Evolutionary conservation across 2,113 vertebrate species (phyloP), one percentile per base, ranked within the genome.

Genomic region (Dinomys branickii): DNA sequence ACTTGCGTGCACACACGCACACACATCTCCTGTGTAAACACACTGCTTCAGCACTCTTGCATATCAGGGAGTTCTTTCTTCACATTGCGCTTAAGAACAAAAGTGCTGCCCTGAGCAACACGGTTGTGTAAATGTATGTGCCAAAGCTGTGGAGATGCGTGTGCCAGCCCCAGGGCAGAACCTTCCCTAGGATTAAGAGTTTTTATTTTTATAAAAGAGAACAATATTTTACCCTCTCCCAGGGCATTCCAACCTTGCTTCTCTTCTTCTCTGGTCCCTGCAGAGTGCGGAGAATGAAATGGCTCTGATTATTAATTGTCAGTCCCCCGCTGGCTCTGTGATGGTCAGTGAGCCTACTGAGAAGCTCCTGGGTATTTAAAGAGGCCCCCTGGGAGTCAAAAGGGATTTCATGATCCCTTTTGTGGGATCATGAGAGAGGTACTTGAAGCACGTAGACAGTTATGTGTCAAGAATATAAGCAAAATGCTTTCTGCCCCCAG

Each of bases 121-220:
- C 19, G 35, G 16, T 16, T 67, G 16, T 85, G 28, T 58, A 41
- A 38, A 85, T 58, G 22, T 12, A 8, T 52, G 24, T 19, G 1
- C 47, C 12, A 41, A 83, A 52, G 33, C 81, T 20, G 12, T 0
- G 10, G 41, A 30, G 50, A 47, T 52, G 71, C 67, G 65, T 80
- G 38, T 5, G 22, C 33, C 9, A 12, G 0, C 1, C 22, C 52
- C 16, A 12, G 50, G 59, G 54, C 0, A 1, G 85, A 86, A 54
- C 26, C 19, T 77, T 38, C n/a, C 38, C 1, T 26, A 26, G 41
- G 85, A 88, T 86, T 22, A 67, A 22, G 50, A 77, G 77, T 90
- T 83, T 67, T 65, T 89, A 5, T 88, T 61, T 85, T 86, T 73
- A 65, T 11, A 33, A n/a, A 81, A 67, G 85, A 82, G 77, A 35